Evolutionary conservation across 2,797 vertebrate genomes (phyloP), one percentile per base, ranked within the genome.

Genomic region (Propithecus deckenii): DNA sequence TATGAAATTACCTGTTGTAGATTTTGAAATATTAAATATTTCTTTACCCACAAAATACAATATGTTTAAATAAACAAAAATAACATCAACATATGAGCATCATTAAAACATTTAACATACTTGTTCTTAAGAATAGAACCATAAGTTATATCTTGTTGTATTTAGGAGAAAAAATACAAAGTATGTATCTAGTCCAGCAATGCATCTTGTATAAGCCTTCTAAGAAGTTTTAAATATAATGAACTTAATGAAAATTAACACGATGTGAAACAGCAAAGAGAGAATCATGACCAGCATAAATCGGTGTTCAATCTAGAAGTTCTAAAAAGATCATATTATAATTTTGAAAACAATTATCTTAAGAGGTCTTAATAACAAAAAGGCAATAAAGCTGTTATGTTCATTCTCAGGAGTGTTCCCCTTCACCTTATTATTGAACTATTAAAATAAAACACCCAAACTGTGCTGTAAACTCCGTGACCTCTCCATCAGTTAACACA

Each of bases 231-330:
- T 97, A 98, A 98, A 97, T 98, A 98, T 98, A 98, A 99, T 99
- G 98, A 99, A 99, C 93, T 98, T 99, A 98, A 99, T 99, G 98
- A 99, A 99, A 99, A 99, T 98, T 98, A 99, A 98, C 98, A 98
- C 94, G 98, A 98, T 98, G 98, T 98, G 96, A 99, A 99, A 98
- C 89, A 97, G 97, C 97, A 98, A 95, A 98, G 98, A 98, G 96
- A 74, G 93, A 98, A 97, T 96, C 95, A 98, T 12, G 96, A 98
- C 86, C 94, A 98, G 92, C 92, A 98, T 98, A 98, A 99, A 98
- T 98, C 96, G 97, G 95, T 92, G 90, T 96, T 98, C 92, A 98
- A 86, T 97, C 92, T 97, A 92, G 91, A 98, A 98, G 83, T 98
- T 98, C 96, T 98, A 98, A 98, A 98, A 98, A 96, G 93, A 98